A percentile compares a stretch with the other conserved stretches of the same genome.
Conservation (phyloP, 2,888 invertebrate genomes). For the Orchesellides sinensis region DNA sequence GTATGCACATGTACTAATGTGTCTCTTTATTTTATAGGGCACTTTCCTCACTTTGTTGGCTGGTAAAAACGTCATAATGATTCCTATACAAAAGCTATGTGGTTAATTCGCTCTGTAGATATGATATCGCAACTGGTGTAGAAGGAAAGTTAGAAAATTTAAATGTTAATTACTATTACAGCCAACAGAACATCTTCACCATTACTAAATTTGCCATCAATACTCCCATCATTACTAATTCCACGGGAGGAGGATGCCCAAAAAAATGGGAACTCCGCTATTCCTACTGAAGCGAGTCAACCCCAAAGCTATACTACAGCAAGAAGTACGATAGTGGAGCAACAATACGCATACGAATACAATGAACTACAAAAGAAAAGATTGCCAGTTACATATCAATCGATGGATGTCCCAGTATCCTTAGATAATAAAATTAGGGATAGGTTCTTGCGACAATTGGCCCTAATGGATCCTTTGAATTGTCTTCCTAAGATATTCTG, state of each 20-base stretch:
- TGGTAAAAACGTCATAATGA: neutral
- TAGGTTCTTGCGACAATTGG: conserved; percentile 58
- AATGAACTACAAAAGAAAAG: neutral
- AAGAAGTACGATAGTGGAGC: neutral
- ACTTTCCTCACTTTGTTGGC: conserved; percentile 12
- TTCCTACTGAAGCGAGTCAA: too few species aligned
- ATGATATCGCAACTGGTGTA: too few species aligned
- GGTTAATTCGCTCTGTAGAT: neutral
- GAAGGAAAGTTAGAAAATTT: neutral
- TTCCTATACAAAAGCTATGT: neutral
- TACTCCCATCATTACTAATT: neutral
- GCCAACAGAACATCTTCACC: conserved; percentile 6
- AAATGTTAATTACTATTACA: neutral
- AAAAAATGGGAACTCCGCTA: too few species aligned
- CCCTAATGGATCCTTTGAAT: conserved; percentile 66
- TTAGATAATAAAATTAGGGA: conserved; percentile 61
- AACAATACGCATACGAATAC: neutral
- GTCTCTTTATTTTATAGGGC: conserved; percentile 1
- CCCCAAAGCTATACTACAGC: neutral
- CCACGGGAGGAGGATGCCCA: neutral
- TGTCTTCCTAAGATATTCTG: conserved; percentile 70
- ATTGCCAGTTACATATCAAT: neutral
- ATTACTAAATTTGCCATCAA: conserved; percentile 1
- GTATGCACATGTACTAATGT: neutral
- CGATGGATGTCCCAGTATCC: conserved; percentile 34